Evolutionary conservation across 2,888 invertebrate species (phyloP).

Genomic region (Allophyes oxyacanthae): DNA sequence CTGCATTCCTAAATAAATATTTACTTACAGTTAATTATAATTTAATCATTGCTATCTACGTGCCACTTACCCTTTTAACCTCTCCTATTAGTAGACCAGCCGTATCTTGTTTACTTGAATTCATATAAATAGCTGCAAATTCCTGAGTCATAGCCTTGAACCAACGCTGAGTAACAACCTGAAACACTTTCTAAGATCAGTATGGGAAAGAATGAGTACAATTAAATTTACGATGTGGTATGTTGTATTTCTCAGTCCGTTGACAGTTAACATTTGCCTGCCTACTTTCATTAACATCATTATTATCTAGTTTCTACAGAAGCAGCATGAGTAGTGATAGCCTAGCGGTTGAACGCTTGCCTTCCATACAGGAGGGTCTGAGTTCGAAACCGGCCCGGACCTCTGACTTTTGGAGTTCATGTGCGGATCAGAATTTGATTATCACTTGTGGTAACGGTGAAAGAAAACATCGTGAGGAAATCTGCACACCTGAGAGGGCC

Average conservation of each 20-base stretch:
- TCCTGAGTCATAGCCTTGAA: slow-evolving; percentile 13
- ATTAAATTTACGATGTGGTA: not conserved
- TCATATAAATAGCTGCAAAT: slow-evolving; percentile 9
- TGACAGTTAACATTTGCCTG: slow-evolving; percentile 3
- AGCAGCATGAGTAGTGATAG: too few relatives aligned
- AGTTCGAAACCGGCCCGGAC: too few relatives aligned
- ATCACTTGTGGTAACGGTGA: too few relatives aligned
- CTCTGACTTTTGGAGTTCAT: too few relatives aligned
- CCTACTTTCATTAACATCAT: slow-evolving; percentile 2
- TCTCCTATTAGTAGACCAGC: slow-evolving; percentile 16
- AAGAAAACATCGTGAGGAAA: too few relatives aligned
- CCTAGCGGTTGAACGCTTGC: too few relatives aligned
- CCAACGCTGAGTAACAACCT: not conserved
- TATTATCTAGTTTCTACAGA: not conserved
- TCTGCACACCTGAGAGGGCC: too few relatives aligned
- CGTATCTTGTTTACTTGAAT: slow-evolving; percentile 20
- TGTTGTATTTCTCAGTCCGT: not conserved
- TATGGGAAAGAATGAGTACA: not conserved
- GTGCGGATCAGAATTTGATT: too few relatives aligned
- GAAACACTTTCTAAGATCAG: slow-evolving; percentile 7
- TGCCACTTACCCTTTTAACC: slow-evolving; percentile 23
- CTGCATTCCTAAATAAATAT: not conserved
- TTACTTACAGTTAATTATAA: slow-evolving; percentile 14
- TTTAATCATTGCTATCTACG: slow-evolving; percentile 29
- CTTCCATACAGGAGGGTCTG: too few relatives aligned